These are phyloP conservation scores for Dryocosmus kuriphilus DNA, from an alignment of 2,888 invertebrate genomes.

Conservation along the genomic window DNA sequence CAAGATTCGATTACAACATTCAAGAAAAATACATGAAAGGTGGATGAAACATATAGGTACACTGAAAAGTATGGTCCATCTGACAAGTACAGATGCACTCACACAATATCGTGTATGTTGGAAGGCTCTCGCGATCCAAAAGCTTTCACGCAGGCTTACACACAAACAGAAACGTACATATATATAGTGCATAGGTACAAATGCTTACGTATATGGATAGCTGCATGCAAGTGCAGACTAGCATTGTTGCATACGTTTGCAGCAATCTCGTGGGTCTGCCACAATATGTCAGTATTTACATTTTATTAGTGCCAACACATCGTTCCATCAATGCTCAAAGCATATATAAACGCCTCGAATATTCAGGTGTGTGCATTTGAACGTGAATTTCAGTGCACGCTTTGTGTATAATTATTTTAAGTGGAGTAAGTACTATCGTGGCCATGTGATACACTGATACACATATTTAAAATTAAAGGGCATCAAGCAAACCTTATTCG, in stretches of 20 bases:
- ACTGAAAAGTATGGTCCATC: neutral
- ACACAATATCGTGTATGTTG: neutral
- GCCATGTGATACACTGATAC: too few species aligned
- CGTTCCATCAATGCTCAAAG: neutral
- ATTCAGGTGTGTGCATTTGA: neutral
- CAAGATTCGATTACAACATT: neutral
- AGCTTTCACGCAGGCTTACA: neutral
- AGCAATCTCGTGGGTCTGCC: neutral
- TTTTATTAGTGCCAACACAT: neutral
- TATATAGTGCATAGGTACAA: too few species aligned
- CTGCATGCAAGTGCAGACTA: neutral
- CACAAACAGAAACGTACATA: neutral
- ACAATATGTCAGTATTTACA: slow-evolving; percentile 24
- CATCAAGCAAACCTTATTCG: too few species aligned
- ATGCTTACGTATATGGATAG: neutral
- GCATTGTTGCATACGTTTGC: neutral
- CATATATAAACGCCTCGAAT: neutral
- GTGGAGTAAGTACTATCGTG: too few species aligned
- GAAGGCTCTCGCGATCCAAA: neutral
- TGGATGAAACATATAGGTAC: neutral
- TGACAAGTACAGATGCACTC: neutral
- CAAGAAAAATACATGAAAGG: neutral
- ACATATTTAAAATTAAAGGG: too few species aligned
- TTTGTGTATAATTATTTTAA: too few species aligned
- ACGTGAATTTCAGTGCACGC: neutral